Conservation (phyloP, 2,888 invertebrate species). For the Eupithecia inturbata region DNA sequence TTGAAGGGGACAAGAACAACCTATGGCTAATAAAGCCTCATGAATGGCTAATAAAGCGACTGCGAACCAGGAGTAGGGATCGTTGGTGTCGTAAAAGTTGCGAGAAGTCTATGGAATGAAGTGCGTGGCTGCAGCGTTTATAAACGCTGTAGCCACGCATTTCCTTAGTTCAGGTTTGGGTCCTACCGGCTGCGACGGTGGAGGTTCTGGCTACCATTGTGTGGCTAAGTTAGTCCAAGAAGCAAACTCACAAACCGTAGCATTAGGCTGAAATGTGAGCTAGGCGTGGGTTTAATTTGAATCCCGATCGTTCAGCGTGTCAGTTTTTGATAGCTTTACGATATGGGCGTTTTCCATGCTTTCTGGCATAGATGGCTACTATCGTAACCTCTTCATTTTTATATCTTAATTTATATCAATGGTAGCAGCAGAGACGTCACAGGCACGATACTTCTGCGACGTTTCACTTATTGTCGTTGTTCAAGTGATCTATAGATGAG, state of each 20-base stretch:
- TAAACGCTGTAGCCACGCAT: too few species aligned
- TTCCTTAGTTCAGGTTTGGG: not conserved
- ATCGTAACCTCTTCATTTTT: slow-evolving; percentile 41
- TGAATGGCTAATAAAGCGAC: slow-evolving; percentile 14
- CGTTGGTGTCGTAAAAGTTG: slow-evolving; percentile 14
- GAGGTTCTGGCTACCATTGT: slow-evolving; percentile 7
- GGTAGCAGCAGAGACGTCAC: slow-evolving; percentile 23
- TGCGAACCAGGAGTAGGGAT: slow-evolving; percentile 8
- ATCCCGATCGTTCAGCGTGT: slow-evolving; percentile 56
- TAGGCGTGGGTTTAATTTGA: slow-evolving; percentile 66
- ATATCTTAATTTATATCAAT: slow-evolving; percentile 39
- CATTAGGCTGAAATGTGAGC: slow-evolving; percentile 58
- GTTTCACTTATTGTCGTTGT: not conserved
- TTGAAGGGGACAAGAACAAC: slow-evolving; percentile 10
- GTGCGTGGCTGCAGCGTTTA: slow-evolving; percentile 3
- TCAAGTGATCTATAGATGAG: not conserved
- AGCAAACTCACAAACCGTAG: slow-evolving; percentile 43
- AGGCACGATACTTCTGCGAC: not conserved
- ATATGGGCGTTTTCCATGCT: slow-evolving; percentile 42
- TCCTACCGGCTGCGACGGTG: not conserved
- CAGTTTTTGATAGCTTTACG: slow-evolving; percentile 59
- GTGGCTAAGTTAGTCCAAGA: slow-evolving; percentile 47
- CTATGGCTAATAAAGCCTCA: slow-evolving; percentile 19
- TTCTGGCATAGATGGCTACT: slow-evolving; percentile 32
- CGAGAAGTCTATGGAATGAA: slow-evolving; percentile 3